Evolutionary conservation across 1,140 invertebrate species (phyloP), one percentile per base, ranked within the genome.

Genomic region (Caerostris extrusa): DNA sequence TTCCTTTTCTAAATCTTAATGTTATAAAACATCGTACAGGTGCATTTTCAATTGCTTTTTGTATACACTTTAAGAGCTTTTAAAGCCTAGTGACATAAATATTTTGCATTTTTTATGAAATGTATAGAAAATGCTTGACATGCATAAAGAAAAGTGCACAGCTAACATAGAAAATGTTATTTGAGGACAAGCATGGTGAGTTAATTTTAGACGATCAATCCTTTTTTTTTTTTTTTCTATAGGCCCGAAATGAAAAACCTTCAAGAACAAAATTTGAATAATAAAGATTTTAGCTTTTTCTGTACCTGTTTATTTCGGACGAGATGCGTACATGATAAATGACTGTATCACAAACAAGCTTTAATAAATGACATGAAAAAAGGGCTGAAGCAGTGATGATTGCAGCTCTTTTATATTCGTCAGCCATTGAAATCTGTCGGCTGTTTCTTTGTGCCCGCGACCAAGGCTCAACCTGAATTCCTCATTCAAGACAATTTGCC

Each of bases 281-380:
- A 50, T 53, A 34, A 5, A 50, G 71, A 50, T 50, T 77, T 77
- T 53, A 50, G 50, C 10, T 5, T 50, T n/a, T 77, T 77, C 50
- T 77, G 6, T 50, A 8, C 12, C 71, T 88, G 19, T 19, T 85
- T 88, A 34, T 50, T 34, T 67, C 69, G 8, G 8, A 12, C 67
- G 7, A 8, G 53, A 90, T 61, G 55, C 56, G 53, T 34, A 17
- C 57, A 67, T 90, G 88, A 90, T 90, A 90, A 90, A 90, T 71
- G 69, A 61, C 3, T 7, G 14, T 12, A 64, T 61, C 19, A 17
- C 57, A 88, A 88, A 88, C 50, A 88, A 64, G 50, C 60, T 7
- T n/a, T 19, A 64, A 53, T 88, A 67, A 69, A 90, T 57, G 69
- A 77, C 88, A 57, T 71, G 88, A 90, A 77, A 53, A 90, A 50